These are phyloP conservation scores for Lanius ludovicianus DNA, from an alignment of 2,113 vertebrate genomes.

Conservation along the genomic window DNA sequence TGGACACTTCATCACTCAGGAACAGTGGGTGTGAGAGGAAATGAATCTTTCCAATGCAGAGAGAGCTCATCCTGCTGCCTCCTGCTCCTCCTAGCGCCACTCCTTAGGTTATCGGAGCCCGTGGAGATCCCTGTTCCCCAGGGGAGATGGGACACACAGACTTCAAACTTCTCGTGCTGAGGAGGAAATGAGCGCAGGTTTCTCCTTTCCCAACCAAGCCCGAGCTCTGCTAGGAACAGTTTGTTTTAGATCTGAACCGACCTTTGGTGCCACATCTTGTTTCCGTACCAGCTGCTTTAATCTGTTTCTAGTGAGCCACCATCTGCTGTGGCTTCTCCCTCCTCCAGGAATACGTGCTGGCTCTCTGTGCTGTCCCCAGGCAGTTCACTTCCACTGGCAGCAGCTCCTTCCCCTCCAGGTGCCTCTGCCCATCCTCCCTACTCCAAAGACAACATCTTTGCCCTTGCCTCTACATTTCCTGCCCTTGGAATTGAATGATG, in stretches of 20 bases:
- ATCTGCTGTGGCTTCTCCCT: constrained; percentile 10
- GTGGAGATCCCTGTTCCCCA: neutral
- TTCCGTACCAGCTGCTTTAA: neutral
- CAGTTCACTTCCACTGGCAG: neutral
- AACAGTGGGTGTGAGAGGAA: neutral
- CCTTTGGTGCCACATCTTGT: neutral
- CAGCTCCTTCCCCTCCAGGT: neutral
- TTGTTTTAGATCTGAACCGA: neutral
- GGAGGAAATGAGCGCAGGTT: neutral
- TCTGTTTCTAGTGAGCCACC: neutral
- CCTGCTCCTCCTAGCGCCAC: neutral
- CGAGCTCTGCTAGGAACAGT: neutral
- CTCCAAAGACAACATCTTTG: neutral
- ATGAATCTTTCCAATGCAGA: neutral
- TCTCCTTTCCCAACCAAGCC: neutral
- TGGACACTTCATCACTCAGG: neutral
- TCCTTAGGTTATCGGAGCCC: neutral
- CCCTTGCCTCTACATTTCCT: neutral
- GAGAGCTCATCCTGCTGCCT: accelerated
- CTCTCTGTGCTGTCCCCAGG: neutral
- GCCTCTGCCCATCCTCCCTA: neutral
- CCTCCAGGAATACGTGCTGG: neutral
- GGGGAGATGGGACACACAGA: neutral
- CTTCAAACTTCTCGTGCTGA: neutral
- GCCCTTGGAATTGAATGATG: neutral